phyloP scores from a whole-genome alignment of 2,888 invertebrate species.

The Coremacera marginata region DNA sequence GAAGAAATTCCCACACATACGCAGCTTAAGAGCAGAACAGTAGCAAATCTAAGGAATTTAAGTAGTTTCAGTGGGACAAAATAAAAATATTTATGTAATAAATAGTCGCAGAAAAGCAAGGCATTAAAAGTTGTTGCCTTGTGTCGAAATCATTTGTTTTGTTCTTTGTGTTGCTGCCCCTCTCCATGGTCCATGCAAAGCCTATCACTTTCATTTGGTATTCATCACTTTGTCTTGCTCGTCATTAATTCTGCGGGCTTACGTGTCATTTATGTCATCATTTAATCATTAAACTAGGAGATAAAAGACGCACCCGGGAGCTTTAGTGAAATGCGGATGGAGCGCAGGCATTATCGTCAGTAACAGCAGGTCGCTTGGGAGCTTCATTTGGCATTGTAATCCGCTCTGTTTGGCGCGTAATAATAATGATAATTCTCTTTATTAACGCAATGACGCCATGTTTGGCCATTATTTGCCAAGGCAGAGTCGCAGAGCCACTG shows the following conservation, averaged over 20 bases:
- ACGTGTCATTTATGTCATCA: conserved; percentile 53
- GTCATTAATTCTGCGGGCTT: conserved; percentile 53
- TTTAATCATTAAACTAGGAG: conserved; percentile 53
- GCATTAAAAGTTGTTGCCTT: conserved; percentile 1
- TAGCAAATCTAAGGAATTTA: not conserved
- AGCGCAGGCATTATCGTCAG: not conserved
- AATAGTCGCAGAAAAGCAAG: not conserved
- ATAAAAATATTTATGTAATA: not conserved
- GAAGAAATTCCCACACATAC: not conserved
- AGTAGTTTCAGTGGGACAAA: not conserved
- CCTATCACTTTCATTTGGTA: conserved; percentile 31
- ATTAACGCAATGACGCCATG: conserved; percentile 1
- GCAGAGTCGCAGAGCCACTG: not conserved
- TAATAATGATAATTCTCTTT: conserved; percentile 24
- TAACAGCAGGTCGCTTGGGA: not conserved
- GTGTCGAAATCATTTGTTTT: not conserved
- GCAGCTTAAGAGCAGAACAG: not conserved
- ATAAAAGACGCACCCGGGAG: conserved; percentile 50
- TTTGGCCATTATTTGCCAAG: conserved; percentile 2
- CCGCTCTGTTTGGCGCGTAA: conserved; percentile 28
- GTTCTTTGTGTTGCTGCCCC: not conserved
- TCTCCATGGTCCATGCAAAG: not conserved
- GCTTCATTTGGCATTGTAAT: conserved; percentile 22
- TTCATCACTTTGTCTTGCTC: conserved; percentile 48
- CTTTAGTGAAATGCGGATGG: conserved; percentile 49